Percentiles rank a stretch among this genome's conserved stretches.
Conservation (phyloP, 2,113 vertebrate species). For the Gymnobelideus leadbeateri region DNA sequence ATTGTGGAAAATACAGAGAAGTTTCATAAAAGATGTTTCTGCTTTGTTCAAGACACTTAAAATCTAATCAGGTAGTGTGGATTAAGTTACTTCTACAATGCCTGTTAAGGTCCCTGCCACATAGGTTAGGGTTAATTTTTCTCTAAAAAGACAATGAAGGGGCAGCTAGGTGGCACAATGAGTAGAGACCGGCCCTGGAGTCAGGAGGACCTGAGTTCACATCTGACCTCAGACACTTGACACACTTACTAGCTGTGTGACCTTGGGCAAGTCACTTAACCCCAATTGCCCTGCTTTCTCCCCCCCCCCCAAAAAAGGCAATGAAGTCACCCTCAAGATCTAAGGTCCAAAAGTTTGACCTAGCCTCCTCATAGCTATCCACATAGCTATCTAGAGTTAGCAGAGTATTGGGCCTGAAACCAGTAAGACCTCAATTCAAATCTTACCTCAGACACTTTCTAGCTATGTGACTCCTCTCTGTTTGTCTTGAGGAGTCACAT, state of each 20-base stretch:
- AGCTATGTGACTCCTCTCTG: not conserved
- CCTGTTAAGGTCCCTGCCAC: not conserved
- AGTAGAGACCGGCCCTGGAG: no score
- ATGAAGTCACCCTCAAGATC: not conserved
- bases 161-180: no score
- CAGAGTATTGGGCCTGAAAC: not conserved
- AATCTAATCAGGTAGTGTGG: not conserved
- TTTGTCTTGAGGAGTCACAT: not conserved
- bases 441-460: not conserved
- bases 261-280: no score
- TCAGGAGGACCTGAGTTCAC: no score
- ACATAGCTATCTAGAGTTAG: not conserved
- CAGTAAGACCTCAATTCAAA: not conserved
- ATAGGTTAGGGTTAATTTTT: not conserved
- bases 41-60: not conserved
- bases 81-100: not conserved
- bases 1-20: not conserved
- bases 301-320: not conserved
- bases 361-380: not conserved
- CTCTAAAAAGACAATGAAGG: not conserved
- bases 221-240: no score
- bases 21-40: not conserved
- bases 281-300: no score
- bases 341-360: not conserved
- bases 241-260: no score